Evolutionary conservation across 2,113 vertebrate species (phyloP), one percentile per base, ranked within the genome.

Genomic region (Rousettus leschenaultii): DNA sequence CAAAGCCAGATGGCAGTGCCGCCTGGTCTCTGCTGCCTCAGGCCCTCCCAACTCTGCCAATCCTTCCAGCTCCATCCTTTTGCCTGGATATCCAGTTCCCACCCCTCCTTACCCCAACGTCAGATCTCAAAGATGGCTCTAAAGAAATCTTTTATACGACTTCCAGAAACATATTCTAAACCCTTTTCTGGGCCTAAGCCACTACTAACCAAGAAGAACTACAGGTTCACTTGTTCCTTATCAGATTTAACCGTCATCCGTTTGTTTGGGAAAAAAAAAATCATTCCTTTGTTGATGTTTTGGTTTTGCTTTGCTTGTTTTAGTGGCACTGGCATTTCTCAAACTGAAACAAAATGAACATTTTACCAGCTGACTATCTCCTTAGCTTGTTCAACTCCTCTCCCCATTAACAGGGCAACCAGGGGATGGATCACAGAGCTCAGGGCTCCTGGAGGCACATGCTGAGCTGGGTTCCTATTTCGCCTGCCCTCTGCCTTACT

Each of bases 1-100:
- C 3, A 10, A 95, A 97, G 97, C 97, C 97, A 97, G 95, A 97
- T 97, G 97, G 97, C 95, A 89, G 51, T 86, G 93, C 51, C 19
- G 9, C 93, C 89, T 61, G 68, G 77, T 84, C 74, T 73, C 57
- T 18, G 73, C 85, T 57, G 92, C 95, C 79, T 43, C 59, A 14
- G 75, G 95, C 85, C 89, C 24, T 75, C 87, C 35, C 55, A 71
- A 2, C 18, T 21, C 82, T 59, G 86, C 73, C 91, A 83, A 95
- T 59, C 86, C 79, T 88, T 48, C 2, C 82, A 84, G 77, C n/a
- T 63, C 85, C 61, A 55, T 90, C 89, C 88, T 48, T 38, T n/a
- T 33, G 51, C 57, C 45, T 21, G 21, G 4, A 28, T 94, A 85
- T 86, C 75, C 22, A 68, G 11, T 57, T 77, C 43, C 77, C 85